Evolutionary conservation across 2,797 vertebrate species (phyloP).

Genomic region (Pseudomugil gertrudae): DNA sequence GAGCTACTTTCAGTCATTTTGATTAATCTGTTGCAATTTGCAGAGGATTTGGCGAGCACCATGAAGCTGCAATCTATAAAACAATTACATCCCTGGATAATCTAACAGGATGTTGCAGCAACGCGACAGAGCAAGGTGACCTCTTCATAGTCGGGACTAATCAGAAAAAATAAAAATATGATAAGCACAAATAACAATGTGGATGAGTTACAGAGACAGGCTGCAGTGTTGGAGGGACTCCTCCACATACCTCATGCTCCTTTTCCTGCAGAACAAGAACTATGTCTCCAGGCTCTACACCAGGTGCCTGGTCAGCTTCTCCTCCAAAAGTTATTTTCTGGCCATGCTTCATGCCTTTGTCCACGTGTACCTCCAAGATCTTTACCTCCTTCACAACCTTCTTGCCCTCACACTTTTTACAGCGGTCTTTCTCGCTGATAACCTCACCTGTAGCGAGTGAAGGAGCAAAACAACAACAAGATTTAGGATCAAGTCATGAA

Average conservation of each 20-base stretch:
- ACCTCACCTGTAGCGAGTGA: constrained; percentile 87
- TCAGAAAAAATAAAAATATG: no score
- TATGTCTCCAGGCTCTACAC: constrained; percentile 95
- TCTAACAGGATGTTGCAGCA: no score
- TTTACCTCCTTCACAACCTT: constrained; percentile 99
- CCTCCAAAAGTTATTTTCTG: constrained; percentile 98
- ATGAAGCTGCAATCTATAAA: no score
- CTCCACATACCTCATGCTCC: constrained; percentile 90
- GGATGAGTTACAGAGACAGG: neutral
- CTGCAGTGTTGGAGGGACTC: neutral
- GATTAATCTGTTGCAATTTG: no score
- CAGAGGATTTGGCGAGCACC: no score
- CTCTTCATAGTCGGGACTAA: no score
- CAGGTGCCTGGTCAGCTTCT: constrained; percentile 96
- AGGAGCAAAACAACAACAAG: neutral
- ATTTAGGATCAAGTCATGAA: neutral
- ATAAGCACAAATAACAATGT: neutral
- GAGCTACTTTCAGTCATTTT: no score
- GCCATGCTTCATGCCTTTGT: constrained; percentile 98
- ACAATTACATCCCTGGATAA: no score
- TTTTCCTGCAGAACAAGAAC: constrained; percentile 97
- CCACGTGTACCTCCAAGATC: constrained; percentile 98
- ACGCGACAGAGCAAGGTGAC: no score
- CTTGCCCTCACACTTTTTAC: constrained; percentile 99
- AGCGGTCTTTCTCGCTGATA: constrained; percentile 98